Evolutionary conservation across 2,797 vertebrate genomes (phyloP).

Genomic region (Rhincodon typus): DNA sequence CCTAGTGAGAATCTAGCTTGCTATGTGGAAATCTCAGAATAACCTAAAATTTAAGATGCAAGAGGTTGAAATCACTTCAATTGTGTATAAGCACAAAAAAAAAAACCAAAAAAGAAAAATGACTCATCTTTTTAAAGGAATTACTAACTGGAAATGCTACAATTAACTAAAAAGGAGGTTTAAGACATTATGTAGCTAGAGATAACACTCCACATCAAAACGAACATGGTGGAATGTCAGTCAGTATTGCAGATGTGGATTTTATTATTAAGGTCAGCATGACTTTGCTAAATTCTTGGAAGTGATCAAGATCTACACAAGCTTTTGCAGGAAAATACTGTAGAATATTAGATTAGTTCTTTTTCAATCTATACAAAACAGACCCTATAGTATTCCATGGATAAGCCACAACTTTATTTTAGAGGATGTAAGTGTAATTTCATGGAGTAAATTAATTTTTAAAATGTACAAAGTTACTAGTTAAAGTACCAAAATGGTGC

Average conservation of each 20-base stretch:
- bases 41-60: conserved; percentile 12
- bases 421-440: background rate
- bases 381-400: background rate
- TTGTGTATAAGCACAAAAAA: background rate
- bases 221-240: background rate
- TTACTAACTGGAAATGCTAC: background rate
- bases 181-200: background rate
- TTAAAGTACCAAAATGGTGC: background rate
- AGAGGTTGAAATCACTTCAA: background rate
- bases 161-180: background rate
- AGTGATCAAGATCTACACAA: background rate
- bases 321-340: background rate
- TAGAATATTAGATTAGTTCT: background rate
- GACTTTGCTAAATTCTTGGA: background rate
- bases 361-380: background rate
- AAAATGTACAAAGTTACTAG: background rate
- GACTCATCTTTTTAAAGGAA: background rate
- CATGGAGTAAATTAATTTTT: too few species aligned
- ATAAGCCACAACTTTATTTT: background rate
- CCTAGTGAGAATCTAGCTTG: too few species aligned
- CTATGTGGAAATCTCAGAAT: background rate
- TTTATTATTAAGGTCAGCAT: background rate
- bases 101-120: background rate
- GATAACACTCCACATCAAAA: conserved; percentile 1
- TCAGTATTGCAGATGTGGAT: background rate